phyloP scores from a whole-genome alignment of 2,113 vertebrate species.

The Mungos mungo region DNA sequence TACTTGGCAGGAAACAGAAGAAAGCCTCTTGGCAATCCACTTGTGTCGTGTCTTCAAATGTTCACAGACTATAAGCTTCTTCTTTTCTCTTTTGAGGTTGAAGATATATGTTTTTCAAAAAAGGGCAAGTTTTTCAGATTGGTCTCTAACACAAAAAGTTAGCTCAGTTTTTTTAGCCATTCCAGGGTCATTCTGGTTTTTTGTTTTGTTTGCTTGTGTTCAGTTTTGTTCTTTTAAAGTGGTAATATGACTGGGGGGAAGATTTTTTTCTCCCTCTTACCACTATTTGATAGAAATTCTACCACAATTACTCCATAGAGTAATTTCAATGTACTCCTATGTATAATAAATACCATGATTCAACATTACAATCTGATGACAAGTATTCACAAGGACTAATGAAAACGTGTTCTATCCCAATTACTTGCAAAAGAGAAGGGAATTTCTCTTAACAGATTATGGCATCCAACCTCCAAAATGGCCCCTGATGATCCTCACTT shows the following conservation, averaged over 20 bases:
- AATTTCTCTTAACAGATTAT: conserved; percentile 1
- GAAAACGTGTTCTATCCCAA: background rate
- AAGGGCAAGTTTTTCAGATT: background rate
- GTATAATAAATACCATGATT: background rate
- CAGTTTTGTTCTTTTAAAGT: background rate
- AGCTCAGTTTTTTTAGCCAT: background rate
- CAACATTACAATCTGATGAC: background rate
- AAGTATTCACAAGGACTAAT: background rate
- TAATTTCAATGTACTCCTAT: background rate
- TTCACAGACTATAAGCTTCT: background rate
- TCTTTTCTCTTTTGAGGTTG: background rate
- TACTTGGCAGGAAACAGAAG: background rate
- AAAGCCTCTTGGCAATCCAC: background rate
- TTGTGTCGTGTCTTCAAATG: background rate
- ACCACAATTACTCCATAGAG: background rate
- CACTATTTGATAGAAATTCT: background rate
- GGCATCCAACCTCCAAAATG: background rate
- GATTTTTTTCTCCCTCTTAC: background rate
- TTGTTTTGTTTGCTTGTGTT: background rate
- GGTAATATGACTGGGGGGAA: rapidly evolving
- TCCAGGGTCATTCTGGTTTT: background rate
- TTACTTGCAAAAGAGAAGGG: background rate
- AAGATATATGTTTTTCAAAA: background rate
- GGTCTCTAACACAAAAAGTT: background rate
- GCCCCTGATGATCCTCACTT: rapidly evolving